These are phyloP conservation scores for Hemicordylus capensis DNA, from an alignment of 2,113 vertebrate genomes.

Conservation along the genomic window DNA sequence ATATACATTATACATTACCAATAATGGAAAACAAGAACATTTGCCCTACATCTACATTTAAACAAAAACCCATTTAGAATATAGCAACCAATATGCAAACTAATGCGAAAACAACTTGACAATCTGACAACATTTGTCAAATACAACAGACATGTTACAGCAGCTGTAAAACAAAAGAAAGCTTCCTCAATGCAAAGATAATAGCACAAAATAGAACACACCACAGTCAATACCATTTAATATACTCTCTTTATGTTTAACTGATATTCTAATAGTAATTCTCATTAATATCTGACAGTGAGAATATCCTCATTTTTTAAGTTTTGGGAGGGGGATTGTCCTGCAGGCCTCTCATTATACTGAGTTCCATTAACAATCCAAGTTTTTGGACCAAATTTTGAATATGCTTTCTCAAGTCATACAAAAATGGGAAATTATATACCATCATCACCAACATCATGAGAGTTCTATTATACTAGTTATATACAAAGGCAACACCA, in stretches of 20 bases:
- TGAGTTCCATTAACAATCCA: not conserved
- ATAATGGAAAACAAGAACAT: too few species aligned
- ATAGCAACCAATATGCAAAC: too few species aligned
- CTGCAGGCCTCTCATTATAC: not conserved
- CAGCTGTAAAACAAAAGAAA: not conserved
- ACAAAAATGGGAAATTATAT: not conserved
- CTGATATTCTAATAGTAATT: not conserved
- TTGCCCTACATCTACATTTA: too few species aligned
- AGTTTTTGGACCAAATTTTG: not conserved
- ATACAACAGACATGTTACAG: not conserved
- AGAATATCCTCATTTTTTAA: not conserved
- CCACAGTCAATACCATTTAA: not conserved
- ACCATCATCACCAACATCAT: not conserved
- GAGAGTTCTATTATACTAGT: not conserved
- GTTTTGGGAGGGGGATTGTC: not conserved
- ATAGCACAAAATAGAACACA: not conserved
- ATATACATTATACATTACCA: too few species aligned
- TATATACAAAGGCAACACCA: not conserved
- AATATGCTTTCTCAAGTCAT: not conserved
- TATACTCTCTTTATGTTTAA: not conserved
- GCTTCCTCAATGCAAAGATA: not conserved
- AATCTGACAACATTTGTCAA: not conserved
- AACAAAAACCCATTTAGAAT: too few species aligned
- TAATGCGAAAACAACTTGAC: too few species aligned
- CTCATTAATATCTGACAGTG: not conserved